A percentile compares a stretch with the other conserved stretches of the same genome.
Evolutionary conservation across 2,797 vertebrate genomes (phyloP).

Genomic region (Paramormyrops hopkinsi): DNA sequence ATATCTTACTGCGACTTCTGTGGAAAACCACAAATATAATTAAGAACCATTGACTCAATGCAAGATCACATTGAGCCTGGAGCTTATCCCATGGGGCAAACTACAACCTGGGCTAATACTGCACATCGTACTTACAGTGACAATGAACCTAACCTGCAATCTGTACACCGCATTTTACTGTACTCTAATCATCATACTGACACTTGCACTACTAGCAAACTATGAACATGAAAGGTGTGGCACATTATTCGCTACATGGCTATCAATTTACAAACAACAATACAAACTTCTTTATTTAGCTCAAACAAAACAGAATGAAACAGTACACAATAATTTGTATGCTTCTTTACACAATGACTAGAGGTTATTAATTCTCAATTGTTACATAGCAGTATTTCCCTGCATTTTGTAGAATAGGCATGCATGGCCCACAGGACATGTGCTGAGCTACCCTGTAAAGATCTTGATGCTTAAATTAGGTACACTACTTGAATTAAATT

Average conservation of each 20-base stretch:
- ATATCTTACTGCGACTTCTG: neutral
- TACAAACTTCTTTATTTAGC: neutral
- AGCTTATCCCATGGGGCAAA: neutral
- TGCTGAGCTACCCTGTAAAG: neutral
- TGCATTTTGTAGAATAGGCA: neutral
- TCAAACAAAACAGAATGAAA: neutral
- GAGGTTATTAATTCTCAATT: neutral
- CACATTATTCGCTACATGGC: neutral
- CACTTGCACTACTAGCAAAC: neutral
- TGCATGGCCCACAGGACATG: neutral
- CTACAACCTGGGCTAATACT: neutral
- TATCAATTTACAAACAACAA: slow-evolving; percentile 1
- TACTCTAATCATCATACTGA: neutral
- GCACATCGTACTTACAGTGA: neutral
- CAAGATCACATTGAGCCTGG: neutral
- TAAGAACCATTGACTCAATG: neutral
- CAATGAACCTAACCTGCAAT: neutral
- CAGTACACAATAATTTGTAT: neutral
- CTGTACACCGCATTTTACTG: neutral
- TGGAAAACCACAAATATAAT: neutral
- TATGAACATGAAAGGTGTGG: neutral
- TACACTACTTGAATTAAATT: slow-evolving; percentile 50
- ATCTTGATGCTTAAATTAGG: neutral
- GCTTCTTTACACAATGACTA: neutral
- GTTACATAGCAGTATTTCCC: neutral